These are phyloP conservation scores for Carollia perspicillata DNA, from an alignment of 2,113 vertebrate species.

Conservation along the genomic window DNA sequence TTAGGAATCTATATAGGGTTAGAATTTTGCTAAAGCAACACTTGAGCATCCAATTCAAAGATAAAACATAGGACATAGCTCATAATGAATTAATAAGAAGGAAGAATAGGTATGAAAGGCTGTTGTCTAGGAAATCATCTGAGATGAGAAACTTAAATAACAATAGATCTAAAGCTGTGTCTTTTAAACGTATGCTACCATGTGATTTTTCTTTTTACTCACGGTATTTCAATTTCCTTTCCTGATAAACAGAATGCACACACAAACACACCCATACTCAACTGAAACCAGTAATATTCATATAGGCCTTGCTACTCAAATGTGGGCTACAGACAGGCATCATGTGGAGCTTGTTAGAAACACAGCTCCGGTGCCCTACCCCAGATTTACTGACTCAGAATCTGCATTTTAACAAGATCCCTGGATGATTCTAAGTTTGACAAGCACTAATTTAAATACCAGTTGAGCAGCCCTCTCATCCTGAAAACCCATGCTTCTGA, in stretches of 20 bases:
- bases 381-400: background rate
- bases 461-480: background rate
- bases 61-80: conserved; percentile 19
- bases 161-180: background rate
- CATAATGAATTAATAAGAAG: conserved; percentile 47
- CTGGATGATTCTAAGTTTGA: background rate
- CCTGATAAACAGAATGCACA: background rate
- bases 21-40: conserved; percentile 60
- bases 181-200: background rate
- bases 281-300: background rate
- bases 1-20: conserved; percentile 64
- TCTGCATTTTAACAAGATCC: background rate
- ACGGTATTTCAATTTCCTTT: background rate
- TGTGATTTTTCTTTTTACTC: background rate
- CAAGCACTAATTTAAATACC: background rate
- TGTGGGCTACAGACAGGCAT: background rate
- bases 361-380: background rate
- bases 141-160: conserved; percentile 36
- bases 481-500: background rate
- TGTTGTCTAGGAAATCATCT: conserved; percentile 32
- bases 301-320: background rate
- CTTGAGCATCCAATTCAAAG: conserved; percentile 56
- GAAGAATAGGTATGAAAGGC: conserved; percentile 24
- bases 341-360: background rate
- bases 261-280: background rate